These are phyloP conservation scores for Hypena proboscidalis DNA, from an alignment of 2,888 invertebrate genomes.

Conservation along the genomic window DNA sequence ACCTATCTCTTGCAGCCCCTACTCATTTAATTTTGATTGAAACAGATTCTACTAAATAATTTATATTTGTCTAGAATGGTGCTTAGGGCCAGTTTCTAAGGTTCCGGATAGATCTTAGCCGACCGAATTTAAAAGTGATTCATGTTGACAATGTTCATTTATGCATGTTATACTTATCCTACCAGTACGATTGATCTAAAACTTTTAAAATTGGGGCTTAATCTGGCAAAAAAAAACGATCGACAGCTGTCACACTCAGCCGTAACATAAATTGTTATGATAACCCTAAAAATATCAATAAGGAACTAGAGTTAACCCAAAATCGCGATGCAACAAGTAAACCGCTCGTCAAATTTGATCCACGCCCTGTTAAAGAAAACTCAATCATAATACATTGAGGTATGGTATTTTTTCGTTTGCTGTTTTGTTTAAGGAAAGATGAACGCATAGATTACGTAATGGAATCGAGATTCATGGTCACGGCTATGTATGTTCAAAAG, in stretches of 20 bases:
- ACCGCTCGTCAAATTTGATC: slow-evolving; percentile 48
- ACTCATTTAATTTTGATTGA: no score
- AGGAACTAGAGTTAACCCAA: slow-evolving; percentile 56
- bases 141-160: no score
- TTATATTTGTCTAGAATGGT: no score
- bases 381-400: not conserved
- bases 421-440: slow-evolving; percentile 58
- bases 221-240: not conserved
- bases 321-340: slow-evolving; percentile 60
- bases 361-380: slow-evolving; percentile 11
- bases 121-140: no score
- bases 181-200: slow-evolving; percentile 1
- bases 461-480: slow-evolving; percentile 78
- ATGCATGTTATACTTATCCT: no score
- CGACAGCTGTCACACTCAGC: not conserved
- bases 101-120: no score
- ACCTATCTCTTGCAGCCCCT: no score
- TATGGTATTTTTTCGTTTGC: slow-evolving; percentile 26
- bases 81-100: no score
- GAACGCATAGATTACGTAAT: slow-evolving; percentile 74
- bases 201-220: slow-evolving; percentile 1
- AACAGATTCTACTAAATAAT: no score
- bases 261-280: slow-evolving; percentile 33
- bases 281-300: slow-evolving; percentile 52
- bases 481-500: slow-evolving; percentile 67